These are phyloP conservation scores for Microctonus hyperodae DNA, from an alignment of 2,888 invertebrate genomes.

Conservation along the genomic window DNA sequence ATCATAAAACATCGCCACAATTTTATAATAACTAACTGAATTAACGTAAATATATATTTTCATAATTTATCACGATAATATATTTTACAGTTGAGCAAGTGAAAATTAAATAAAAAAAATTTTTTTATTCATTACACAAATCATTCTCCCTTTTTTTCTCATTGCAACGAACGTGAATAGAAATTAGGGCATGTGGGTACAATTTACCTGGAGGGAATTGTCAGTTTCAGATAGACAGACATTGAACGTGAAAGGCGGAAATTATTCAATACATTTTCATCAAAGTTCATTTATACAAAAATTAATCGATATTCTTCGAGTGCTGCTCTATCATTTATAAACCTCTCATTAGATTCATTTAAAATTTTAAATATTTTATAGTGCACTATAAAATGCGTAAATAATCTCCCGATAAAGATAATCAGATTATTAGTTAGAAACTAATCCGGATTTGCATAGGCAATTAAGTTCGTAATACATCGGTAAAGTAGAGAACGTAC, in stretches of 20 bases:
- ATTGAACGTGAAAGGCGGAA: background rate
- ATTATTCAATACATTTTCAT: background rate
- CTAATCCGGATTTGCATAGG: too few relatives aligned
- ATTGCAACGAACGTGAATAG: background rate
- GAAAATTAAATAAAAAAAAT: background rate
- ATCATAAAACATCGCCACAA: conserved; percentile 10
- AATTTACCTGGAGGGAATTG: too few relatives aligned
- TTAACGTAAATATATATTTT: background rate
- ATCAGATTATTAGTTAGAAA: background rate
- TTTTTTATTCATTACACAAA: background rate
- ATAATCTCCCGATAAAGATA: background rate
- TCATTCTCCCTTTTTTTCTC: too few relatives aligned
- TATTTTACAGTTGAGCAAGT: background rate
- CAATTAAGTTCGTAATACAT: too few relatives aligned
- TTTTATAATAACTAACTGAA: background rate
- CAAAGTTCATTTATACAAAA: too few relatives aligned
- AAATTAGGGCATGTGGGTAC: too few relatives aligned
- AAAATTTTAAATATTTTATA: too few relatives aligned
- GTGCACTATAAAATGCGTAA: too few relatives aligned
- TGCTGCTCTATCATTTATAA: background rate
- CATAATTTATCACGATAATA: background rate
- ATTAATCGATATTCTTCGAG: too few relatives aligned
- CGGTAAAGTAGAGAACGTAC: background rate
- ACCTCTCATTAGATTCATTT: too few relatives aligned
- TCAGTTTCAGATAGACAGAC: background rate